These are phyloP conservation scores for Anomalospiza imberbis DNA, from an alignment of 2,797 vertebrate species.

Conservation along the genomic window DNA sequence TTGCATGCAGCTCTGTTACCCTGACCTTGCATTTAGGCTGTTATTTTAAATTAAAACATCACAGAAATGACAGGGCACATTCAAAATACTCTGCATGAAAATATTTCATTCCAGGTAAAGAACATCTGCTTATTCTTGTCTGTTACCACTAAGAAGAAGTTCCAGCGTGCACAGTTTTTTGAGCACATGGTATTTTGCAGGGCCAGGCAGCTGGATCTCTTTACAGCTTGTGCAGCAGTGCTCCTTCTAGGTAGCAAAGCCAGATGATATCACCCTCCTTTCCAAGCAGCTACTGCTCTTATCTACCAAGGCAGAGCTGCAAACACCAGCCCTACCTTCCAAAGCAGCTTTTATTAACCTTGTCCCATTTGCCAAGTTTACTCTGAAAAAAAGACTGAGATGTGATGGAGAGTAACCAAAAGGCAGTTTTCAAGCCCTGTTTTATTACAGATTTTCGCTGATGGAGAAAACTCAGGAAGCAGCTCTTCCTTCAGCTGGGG, in stretches of 20 bases:
- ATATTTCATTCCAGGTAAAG: background rate
- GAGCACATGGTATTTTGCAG: background rate
- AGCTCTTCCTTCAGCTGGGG: background rate
- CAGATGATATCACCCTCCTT: background rate
- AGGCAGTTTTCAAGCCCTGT: background rate
- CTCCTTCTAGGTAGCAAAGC: background rate
- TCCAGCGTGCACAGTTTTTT: background rate
- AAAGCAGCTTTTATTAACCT: background rate
- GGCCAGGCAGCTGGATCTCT: background rate
- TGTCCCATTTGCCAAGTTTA: background rate
- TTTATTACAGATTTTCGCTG: fast-evolving
- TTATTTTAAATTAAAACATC: background rate
- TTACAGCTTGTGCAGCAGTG: background rate
- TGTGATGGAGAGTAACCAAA: background rate
- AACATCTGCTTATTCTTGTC: background rate
- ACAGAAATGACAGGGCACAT: background rate
- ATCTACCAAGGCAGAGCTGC: background rate
- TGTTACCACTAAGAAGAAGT: background rate
- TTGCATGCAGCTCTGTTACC: background rate
- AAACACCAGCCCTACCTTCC: background rate
- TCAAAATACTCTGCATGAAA: background rate
- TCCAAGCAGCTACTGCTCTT: background rate
- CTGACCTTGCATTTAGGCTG: background rate
- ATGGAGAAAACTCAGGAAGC: background rate
- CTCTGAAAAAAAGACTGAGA: background rate